Percentiles rank a stretch among this genome's conserved stretches.
Evolutionary conservation across 1,140 invertebrate species (phyloP).

Genomic region (Caenorhabditis elegans): WBcel235 BX284606.5:11347501-11348000

Average conservation of each 20-base stretch:
- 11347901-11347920: too few species aligned
- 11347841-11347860: conserved; percentile 56
- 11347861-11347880: too few species aligned
- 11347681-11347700: not conserved
- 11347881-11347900: too few species aligned
- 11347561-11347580: conserved; percentile 52
- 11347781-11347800: conserved; percentile 63
- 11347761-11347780: conserved; percentile 64
- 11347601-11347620: conserved; percentile 20
- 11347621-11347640: not conserved
- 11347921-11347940: too few species aligned
- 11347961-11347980: too few species aligned
- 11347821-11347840: conserved; percentile 63
- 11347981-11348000: not conserved
- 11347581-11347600: conserved; percentile 46
- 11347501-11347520: conserved; percentile 61
- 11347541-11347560: conserved; percentile 59
- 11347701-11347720: not conserved
- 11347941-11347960: too few species aligned
- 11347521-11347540: conserved; percentile 47
- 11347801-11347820: conserved; percentile 65
- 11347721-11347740: conserved; percentile 60
- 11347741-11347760: conserved; percentile 64
- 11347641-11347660: conserved; percentile 52
- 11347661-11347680: conserved; percentile 49